Evolutionary conservation across 2,797 vertebrate species (phyloP), one percentile per base, ranked within the genome.

Genomic region (Thalassophryne amazonica): DNA sequence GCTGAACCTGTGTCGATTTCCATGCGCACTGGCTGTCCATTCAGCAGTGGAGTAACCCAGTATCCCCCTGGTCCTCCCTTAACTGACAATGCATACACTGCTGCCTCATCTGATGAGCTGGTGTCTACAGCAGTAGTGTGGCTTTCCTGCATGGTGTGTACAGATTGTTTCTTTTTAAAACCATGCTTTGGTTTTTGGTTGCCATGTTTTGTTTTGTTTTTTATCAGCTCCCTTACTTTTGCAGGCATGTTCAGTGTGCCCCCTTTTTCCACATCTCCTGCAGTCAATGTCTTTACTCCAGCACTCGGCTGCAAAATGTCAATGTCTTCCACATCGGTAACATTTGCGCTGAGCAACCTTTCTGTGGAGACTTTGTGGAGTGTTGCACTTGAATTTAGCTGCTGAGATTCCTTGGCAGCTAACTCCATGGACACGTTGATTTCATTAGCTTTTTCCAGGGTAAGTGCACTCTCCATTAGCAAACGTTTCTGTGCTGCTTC

Each of bases 291-390:
- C 25, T 9, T 23, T 30, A 19, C 16, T 52, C 25, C 16, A 34
- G 4, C 38, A 41, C 17, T 33, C 39, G 31, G 4, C 2, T 41
- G 63, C 42, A 18, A 32, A 15, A 11, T 60, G 50, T 1, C 56
- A 63, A 16, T 37, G 2, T 43, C 68, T 57, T 9, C 35, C 23
- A 37, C 40, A 57, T 8, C 15, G 7, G 29, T 36, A 61, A 12
- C 35, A 68, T 17, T 13, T 12, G 14, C n/a, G 15, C 29, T 39
- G 3, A 2, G 61, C 37, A n/a, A 29, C 51, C 1, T 10, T 50
- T 27, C 11, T 11, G 5, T 1, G 1, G 27, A 12, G 13, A 38
- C 3, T 17, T 28, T 19, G 5, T 28, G 32, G 24, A 42, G 32
- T 28, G 37, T 16, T n/a, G 20, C 7, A 9, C 35, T 15, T 10